Conservation (phyloP, 2,797 vertebrate species). For the Furcifer pardalis region DNA sequence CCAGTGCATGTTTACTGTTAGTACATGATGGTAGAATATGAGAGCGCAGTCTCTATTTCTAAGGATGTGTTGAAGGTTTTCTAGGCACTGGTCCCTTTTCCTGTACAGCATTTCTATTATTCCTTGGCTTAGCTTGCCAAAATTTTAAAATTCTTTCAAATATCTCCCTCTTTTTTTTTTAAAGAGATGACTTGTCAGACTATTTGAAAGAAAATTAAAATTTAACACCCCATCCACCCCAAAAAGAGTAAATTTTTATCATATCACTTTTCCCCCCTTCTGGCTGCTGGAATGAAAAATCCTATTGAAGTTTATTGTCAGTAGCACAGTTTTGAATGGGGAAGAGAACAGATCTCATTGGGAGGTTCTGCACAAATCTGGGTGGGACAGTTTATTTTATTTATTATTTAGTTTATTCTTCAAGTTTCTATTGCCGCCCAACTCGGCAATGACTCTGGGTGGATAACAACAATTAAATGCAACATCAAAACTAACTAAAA, state of each 20-base stretch:
- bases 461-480: too few species aligned
- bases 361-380: neutral
- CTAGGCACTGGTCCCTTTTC: accelerated
- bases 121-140: neutral
- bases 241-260: neutral
- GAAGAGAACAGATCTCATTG: accelerated
- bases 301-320: neutral
- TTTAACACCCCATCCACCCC: too few species aligned
- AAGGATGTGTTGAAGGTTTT: neutral
- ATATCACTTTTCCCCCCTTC: neutral
- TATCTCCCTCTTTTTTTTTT: too few species aligned
- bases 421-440: too few species aligned
- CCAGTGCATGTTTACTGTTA: neutral
- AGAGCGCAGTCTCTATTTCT: too few species aligned
- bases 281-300: too few species aligned
- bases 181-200: too few species aligned
- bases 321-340: neutral
- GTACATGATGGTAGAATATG: neutral
- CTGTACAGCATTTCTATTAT: neutral
- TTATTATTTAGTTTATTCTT: too few species aligned
- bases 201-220: too few species aligned
- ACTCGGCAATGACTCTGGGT: too few species aligned
- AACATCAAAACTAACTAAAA: too few species aligned
- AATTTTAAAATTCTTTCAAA: neutral
- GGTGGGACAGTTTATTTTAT: neutral